These are phyloP conservation scores for Pimpla rufipes DNA, from an alignment of 2,888 invertebrate species.

Conservation along the genomic window DNA sequence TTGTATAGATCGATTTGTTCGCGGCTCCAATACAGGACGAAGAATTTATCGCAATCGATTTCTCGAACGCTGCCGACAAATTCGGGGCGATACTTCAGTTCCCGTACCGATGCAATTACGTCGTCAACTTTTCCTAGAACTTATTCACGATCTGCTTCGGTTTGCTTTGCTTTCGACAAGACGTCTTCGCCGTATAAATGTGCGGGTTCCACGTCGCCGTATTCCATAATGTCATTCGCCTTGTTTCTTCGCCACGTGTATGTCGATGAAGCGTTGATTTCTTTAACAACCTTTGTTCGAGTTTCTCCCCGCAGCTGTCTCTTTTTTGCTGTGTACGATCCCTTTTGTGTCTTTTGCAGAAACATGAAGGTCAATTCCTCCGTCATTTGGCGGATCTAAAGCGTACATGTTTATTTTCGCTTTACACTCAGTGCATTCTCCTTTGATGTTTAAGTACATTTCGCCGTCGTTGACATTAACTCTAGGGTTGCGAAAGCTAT, in stretches of 20 bases:
- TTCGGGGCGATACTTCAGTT: no score
- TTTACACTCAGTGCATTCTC: constrained; percentile 42
- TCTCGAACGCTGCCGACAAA: constrained; percentile 38
- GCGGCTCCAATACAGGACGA: no score
- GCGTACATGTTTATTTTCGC: background rate
- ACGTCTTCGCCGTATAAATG: constrained; percentile 52
- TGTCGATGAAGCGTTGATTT: constrained; percentile 43
- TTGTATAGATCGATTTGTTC: constrained; percentile 45
- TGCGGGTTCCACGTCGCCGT: constrained; percentile 57
- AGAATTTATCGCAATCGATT: no score
- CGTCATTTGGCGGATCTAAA: background rate
- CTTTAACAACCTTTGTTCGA: constrained; percentile 26
- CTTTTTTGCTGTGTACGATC: constrained; percentile 34
- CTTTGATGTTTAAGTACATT: constrained; percentile 1
- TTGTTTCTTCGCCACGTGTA: constrained; percentile 56
- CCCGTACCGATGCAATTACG: constrained; percentile 19
- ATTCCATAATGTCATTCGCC: constrained; percentile 62
- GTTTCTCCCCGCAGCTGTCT: constrained; percentile 26
- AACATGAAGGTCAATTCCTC: constrained; percentile 22
- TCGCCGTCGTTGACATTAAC: no score
- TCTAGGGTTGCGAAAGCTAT: no score
- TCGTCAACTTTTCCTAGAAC: constrained; percentile 18
- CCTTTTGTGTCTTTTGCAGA: constrained; percentile 46
- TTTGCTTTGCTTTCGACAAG: constrained; percentile 59
- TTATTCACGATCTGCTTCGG: constrained; percentile 51